Evolutionary conservation across 2,888 invertebrate genomes (phyloP), one percentile per base, ranked within the genome.

Genomic region (Drosophila mayaguana): DNA sequence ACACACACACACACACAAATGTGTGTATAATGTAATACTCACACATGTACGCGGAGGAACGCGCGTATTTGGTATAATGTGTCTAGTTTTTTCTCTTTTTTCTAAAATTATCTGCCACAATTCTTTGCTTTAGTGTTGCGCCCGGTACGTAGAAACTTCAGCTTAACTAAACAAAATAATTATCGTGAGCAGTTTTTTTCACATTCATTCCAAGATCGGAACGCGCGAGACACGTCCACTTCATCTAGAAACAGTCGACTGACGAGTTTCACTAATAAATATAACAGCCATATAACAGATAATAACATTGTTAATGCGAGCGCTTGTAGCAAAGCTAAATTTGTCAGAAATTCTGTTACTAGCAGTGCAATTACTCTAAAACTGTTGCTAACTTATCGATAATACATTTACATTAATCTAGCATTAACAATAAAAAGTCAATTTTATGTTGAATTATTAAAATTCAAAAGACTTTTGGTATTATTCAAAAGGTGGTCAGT

Each of bases 321-420:
- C n/a, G 42, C 68, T 56, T 59, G 43, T 57, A 61, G n/a, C 42
- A 25, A 22, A 3, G 3, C 16, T 32, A 12, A 56, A 66, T 67
- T 55, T 90, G 40, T 94, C 94, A 54, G n/a, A n/a, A 43, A 54
- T 60, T 16, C 18, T 64, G 72, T 72, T 64, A 64, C 12, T 38
- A 34, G 50, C 48, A 50, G 55, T 8, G 16, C 34, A 50, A 16
- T 66, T 16, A 2, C 32, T 2, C 12, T n/a, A 1, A 54, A 72
- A 54, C 54, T 63, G 42, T 54, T 34, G 14, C n/a, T 16, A 34
- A 25, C 8, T 18, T 46, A 56, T 56, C 55, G 55, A 56, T 56
- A 56, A n/a, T 7, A 18, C 12, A 18, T 43, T 43, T 20, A 20
- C 5, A 12, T 18, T 7, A 3, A 32, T 18, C 18, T 28, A 22